Conservation (phyloP, 2,113 vertebrate species). For the Hypomesus transpacificus region DNA sequence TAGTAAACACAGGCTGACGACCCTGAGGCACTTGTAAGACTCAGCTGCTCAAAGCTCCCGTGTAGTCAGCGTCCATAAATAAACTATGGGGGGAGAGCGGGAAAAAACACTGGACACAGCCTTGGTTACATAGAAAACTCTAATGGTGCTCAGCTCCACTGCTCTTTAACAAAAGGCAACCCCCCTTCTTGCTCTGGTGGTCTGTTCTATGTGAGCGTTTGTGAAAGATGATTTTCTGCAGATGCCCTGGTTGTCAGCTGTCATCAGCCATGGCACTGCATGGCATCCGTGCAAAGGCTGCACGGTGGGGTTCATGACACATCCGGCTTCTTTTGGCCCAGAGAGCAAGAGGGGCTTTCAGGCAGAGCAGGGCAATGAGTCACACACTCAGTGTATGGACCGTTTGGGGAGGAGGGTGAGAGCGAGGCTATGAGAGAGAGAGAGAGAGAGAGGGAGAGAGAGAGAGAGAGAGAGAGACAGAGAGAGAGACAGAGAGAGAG, state of each 20-base stretch:
- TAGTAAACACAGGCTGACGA: slow-evolving; percentile 11
- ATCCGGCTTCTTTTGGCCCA: slow-evolving; percentile 68
- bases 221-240: slow-evolving; percentile 38
- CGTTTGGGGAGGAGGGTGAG: slow-evolving; percentile 40
- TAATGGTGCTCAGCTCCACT: background rate
- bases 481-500: background rate
- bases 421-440: background rate
- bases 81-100: background rate
- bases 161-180: slow-evolving; percentile 3
- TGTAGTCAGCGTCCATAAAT: background rate
- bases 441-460: slow-evolving; percentile 13
- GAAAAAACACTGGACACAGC: background rate
- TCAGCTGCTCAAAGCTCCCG: slow-evolving; percentile 4
- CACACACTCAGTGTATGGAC: slow-evolving; percentile 47
- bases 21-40: slow-evolving; percentile 25
- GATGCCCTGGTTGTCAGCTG: slow-evolving; percentile 33
- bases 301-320: slow-evolving; percentile 63
- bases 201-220: slow-evolving; percentile 19
- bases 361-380: slow-evolving; percentile 49
- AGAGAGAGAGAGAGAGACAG: background rate
- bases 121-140: background rate
- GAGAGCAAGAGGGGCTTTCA: slow-evolving; percentile 56
- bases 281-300: slow-evolving; percentile 63
- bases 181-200: slow-evolving; percentile 1
- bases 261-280: slow-evolving; percentile 45